Evolutionary conservation across 2,797 vertebrate species (phyloP).

Genomic region (Gallinago stenura): DNA sequence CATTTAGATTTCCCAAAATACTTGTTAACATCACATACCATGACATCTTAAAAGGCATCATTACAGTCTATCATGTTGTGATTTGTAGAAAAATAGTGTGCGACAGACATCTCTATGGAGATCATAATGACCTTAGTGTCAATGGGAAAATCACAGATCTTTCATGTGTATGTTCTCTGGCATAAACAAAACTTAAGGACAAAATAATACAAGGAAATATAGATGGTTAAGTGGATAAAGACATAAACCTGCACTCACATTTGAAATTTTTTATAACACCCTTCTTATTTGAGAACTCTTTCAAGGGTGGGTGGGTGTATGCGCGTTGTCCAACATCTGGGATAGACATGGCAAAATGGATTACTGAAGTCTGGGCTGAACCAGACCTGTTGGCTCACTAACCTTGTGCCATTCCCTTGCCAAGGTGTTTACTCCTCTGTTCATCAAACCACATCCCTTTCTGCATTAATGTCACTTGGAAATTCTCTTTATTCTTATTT

Average conservation of each 20-base stretch:
- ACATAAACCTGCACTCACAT: background rate
- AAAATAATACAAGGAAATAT: background rate
- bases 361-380: background rate
- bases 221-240: background rate
- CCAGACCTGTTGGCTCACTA: background rate
- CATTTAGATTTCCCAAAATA: conserved; percentile 69
- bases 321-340: background rate
- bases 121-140: conserved; percentile 34
- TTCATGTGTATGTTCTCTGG: background rate
- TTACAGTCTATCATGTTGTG: conserved; percentile 60
- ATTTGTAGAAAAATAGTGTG: conserved; percentile 63
- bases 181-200: background rate
- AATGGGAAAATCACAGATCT: conserved; percentile 1
- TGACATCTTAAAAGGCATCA: conserved; percentile 73
- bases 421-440: background rate
- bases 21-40: conserved; percentile 65
- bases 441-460: background rate
- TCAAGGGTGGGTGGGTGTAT: accelerated
- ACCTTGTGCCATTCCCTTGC: background rate
- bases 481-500: background rate
- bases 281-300: background rate
- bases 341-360: conserved; percentile 10
- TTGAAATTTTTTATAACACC: background rate
- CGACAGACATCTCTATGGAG: conserved; percentile 52
- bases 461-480: background rate